Evolutionary conservation across 2,888 invertebrate species (phyloP).

Genomic region (Zhengitettix transpicula): DNA sequence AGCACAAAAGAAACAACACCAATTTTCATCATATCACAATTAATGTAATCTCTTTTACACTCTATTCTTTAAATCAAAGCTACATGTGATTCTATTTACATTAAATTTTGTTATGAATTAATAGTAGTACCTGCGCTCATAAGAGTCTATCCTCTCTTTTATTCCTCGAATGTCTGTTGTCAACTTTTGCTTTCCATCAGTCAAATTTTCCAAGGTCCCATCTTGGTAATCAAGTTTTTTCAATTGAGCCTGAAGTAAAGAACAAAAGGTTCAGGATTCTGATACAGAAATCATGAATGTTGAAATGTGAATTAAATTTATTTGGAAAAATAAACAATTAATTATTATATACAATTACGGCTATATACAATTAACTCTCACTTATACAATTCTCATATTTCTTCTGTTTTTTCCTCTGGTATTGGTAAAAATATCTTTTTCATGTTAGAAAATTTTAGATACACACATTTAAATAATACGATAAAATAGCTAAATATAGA

Average conservation of each 20-base stretch:
- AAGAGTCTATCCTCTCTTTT: constrained; percentile 36
- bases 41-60: background rate
- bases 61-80: too few relatives aligned
- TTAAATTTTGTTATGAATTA: background rate
- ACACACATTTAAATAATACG: too few relatives aligned
- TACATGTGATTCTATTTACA: background rate
- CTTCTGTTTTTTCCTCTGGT: too few relatives aligned
- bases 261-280: background rate
- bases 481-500: too few relatives aligned
- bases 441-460: too few relatives aligned
- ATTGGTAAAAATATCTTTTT: too few relatives aligned
- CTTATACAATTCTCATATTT: too few relatives aligned
- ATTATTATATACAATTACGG: too few relatives aligned
- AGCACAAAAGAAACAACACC: background rate
- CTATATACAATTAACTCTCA: too few relatives aligned
- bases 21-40: background rate
- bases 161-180: constrained; percentile 35
- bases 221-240: constrained; percentile 34
- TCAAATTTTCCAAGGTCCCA: constrained; percentile 36
- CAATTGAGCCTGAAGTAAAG: background rate
- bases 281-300: too few relatives aligned
- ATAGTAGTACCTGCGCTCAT: constrained; percentile 27
- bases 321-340: too few relatives aligned
- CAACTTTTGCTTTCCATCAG: constrained; percentile 31
- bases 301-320: too few relatives aligned